Conservation (phyloP, 2,797 vertebrate genomes). For the Sebastes melanostomus region DNA sequence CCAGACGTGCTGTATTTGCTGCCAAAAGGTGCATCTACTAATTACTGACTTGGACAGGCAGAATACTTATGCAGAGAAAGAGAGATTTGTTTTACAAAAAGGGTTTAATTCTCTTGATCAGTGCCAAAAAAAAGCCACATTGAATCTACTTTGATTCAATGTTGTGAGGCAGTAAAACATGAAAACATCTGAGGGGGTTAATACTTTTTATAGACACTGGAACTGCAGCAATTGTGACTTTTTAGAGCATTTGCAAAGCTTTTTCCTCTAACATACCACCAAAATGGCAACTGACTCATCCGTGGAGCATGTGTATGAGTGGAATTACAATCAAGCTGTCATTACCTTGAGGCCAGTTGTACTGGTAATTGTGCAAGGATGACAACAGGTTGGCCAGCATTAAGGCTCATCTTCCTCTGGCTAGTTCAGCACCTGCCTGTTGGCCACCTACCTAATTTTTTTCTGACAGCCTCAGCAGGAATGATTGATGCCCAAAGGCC, state of each 20-base stretch:
- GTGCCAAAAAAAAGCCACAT: neutral
- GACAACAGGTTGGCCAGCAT: constrained; percentile 72
- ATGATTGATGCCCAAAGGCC: constrained; percentile 77
- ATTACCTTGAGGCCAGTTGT: constrained; percentile 65
- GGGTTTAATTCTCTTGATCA: neutral
- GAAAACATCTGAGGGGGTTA: neutral
- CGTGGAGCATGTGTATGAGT: constrained; percentile 41
- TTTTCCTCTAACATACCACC: constrained; percentile 2
- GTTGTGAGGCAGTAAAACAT: neutral
- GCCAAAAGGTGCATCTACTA: neutral
- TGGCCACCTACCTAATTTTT: constrained; percentile 62
- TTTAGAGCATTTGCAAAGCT: neutral
- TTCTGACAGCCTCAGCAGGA: constrained; percentile 69
- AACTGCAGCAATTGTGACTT: neutral
- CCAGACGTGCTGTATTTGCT: neutral
- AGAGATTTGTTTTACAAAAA: neutral
- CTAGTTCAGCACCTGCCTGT: constrained; percentile 69
- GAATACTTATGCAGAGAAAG: neutral
- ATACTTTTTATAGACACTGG: neutral
- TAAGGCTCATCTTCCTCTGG: constrained; percentile 67
- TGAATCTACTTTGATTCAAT: neutral
- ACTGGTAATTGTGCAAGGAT: constrained; percentile 59
- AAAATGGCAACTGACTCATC: constrained; percentile 41
- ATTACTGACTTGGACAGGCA: neutral
- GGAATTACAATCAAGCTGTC: constrained; percentile 71